Base-by-base conservation (phyloP, 2,113 vertebrate genomes). In the Pao palembangensis region DNA sequence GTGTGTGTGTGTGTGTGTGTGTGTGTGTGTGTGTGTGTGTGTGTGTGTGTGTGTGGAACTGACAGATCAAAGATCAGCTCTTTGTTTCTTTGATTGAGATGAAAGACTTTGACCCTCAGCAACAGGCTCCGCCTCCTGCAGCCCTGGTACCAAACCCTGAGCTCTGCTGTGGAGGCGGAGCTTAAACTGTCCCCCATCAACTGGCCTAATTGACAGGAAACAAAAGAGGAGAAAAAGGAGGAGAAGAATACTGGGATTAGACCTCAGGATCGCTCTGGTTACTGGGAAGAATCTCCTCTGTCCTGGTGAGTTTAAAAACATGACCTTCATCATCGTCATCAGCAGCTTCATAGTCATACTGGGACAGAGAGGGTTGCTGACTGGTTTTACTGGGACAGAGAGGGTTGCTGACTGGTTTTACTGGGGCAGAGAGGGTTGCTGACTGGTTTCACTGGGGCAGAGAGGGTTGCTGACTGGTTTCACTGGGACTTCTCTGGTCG, bases 191-290 rank as follows among this genome's bases (percentile, higher is more conserved):
- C 81, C 78, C 80, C 76, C 46, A 76, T 75, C 83, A 87, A 87
- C 81, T 86, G 85, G 73, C 81, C 83, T 88, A 87, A 54, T 81
- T 85, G 74, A 79, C 64, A 49, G 23, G 57, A 68, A 55, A 67
- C 51, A 79, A 71, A 82, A 44, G 51, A 75, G 15, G 16, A 23
- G 43, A 20, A 54, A 55, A 41, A 42, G 42, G 46, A 62, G n/a
- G 23, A 59, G 41, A 12, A 38, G 34, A 38, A 38, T 11, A 2
- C 8, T 12, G 34, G 34, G 34, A 38, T 38, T 8, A 38, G 11
- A 38, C 8, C 34, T 11, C 17, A 6, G 44, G 5, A 17, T 6
- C n/a, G 44, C 6, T 47, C 44, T 6, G 8, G 15, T 47, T 47
- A 2, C 5, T 17, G 44, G n/a, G 44, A 16, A 7, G 1, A 10